Evolutionary conservation across 2,113 vertebrate genomes (phyloP).

Genomic region (Amia ocellicauda): DNA sequence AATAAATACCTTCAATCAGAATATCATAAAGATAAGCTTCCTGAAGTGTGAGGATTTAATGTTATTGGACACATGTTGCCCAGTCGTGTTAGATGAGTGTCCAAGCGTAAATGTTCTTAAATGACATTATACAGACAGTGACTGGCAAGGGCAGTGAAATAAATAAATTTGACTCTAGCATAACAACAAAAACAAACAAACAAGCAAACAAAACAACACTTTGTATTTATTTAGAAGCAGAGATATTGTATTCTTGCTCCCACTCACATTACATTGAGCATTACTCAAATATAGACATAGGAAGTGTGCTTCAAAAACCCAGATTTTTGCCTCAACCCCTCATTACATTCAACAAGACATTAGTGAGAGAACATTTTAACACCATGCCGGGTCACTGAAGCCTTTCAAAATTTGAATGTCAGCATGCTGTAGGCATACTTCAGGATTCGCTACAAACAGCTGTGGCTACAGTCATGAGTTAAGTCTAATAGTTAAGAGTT

Average conservation of each 20-base stretch:
- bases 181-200: slow-evolving; percentile 10
- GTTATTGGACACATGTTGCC: slow-evolving; percentile 10
- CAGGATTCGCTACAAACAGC: too few relatives aligned
- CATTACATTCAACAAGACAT: slow-evolving; percentile 6
- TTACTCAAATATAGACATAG: not conserved
- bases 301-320: not conserved
- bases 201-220: slow-evolving; percentile 37
- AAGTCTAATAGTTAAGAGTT: too few relatives aligned
- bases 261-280: slow-evolving; percentile 25
- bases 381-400: slow-evolving; percentile 19
- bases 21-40: not conserved
- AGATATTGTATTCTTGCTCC: slow-evolving; percentile 47
- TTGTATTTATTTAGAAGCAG: slow-evolving; percentile 50
- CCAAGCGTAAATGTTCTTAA: slow-evolving; percentile 6
- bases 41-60: slow-evolving; percentile 2
- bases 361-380: slow-evolving; percentile 17
- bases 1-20: not conserved
- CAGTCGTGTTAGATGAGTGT: not conserved
- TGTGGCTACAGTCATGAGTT: too few relatives aligned
- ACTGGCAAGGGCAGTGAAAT: slow-evolving; percentile 43
- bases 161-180: slow-evolving; percentile 35
- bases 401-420: slow-evolving; percentile 32
- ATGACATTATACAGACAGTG: slow-evolving; percentile 26
- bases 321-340: not conserved
- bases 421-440: slow-evolving; percentile 22